Base-by-base conservation (phyloP, 37 sponge, comb jelly and placozoan genomes). In the Chondrosia reniformis region DNA sequence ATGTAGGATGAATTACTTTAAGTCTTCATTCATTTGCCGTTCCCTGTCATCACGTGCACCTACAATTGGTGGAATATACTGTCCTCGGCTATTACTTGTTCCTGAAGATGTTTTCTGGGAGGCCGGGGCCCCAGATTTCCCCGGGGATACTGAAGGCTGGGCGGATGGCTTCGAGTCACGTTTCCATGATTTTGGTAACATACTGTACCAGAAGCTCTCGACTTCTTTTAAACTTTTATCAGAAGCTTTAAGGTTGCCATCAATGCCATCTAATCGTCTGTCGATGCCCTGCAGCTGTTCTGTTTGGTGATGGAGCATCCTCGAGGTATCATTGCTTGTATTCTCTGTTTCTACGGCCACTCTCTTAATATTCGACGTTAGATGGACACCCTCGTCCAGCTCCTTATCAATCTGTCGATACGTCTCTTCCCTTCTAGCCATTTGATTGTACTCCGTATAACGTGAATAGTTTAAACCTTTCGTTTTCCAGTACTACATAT, bases 21-120 rank as follows among this genome's bases (percentile, higher is more conserved):
- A 32, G 52, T 75, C 56, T 4, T 75, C 55, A 46, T 75, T 55
- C 55, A 75, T 75, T 49, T 49, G 34, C n/a, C 52, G 55, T 75
- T 75, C 76, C 27, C 46, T 32, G 10, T 44, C 17, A 8, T 75
- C 52, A 15, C 37, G n/a, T n/a, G n/a, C n/a, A n/a, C n/a, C 56
- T 22, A 33, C 56, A 49, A 46, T 32, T 25, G 33, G 46, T 2
- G 21, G 32, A 55, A 75, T 37, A 8, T 45, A 75, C 4, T 55
- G 32, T 46, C 52, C 76, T 28, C 6, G 7, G 4, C 30, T 67
- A 36, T 67, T 22, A 12, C n/a, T 63, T 63, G 24, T 10, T 8
- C 42, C 42, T 30, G 32, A 5, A 36, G 33, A 5, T 8, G 30
- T 39, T 28, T 22, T 36, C 7, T 22, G 21, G 30, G 42, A 40